Percentiles rank a stretch among this genome's conserved stretches.
These are phyloP conservation scores for Umimayanthus kanabou DNA, from an alignment of 92 coral and sea anemone species.

Conservation along the genomic window DNA sequence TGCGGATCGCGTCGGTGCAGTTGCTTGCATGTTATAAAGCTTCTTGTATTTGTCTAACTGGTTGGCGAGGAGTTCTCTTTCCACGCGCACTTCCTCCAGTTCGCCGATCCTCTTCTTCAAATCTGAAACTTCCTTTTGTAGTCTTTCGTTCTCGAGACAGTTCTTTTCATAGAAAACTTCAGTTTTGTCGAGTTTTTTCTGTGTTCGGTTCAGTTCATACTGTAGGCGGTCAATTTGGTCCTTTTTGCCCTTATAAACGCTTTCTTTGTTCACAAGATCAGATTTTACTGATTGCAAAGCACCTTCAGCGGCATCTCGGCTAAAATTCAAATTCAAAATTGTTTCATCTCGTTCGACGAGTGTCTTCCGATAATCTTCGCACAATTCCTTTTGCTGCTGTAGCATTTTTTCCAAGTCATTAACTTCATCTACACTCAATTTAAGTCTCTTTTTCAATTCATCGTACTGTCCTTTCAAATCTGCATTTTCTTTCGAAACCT, in stretches of 20 bases:
- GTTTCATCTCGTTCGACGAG: slow-evolving; percentile 69
- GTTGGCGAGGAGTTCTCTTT: slow-evolving; percentile 34
- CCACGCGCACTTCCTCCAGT: slow-evolving; percentile 55
- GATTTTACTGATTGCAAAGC: slow-evolving; percentile 70
- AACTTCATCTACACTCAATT: slow-evolving; percentile 68
- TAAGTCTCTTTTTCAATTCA: slow-evolving; percentile 66
- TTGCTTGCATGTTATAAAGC: slow-evolving; percentile 37
- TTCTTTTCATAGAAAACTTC: slow-evolving; percentile 60
- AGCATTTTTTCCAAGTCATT: slow-evolving; percentile 72
- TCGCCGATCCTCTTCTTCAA: slow-evolving; percentile 53
- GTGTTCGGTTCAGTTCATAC: slow-evolving; percentile 55
- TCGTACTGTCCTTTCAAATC: slow-evolving; percentile 71
- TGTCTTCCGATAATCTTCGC: slow-evolving; percentile 58
- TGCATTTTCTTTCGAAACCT: slow-evolving; percentile 52
- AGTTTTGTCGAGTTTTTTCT: slow-evolving; percentile 68
- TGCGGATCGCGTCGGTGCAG: slow-evolving; percentile 40
- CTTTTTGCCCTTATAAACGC: slow-evolving; percentile 56
- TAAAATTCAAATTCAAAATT: slow-evolving; percentile 61
- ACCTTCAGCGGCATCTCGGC: slow-evolving; percentile 70
- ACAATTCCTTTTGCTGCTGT: slow-evolving; percentile 74
- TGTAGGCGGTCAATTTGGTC: slow-evolving; percentile 74
- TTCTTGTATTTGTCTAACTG: slow-evolving; percentile 58
- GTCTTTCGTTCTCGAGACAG: slow-evolving; percentile 69
- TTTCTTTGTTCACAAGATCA: slow-evolving; percentile 75
- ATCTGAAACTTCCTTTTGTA: slow-evolving; percentile 64